phyloP scores from a whole-genome alignment of 2,888 invertebrate species.

The Heliconius ismenius region DNA sequence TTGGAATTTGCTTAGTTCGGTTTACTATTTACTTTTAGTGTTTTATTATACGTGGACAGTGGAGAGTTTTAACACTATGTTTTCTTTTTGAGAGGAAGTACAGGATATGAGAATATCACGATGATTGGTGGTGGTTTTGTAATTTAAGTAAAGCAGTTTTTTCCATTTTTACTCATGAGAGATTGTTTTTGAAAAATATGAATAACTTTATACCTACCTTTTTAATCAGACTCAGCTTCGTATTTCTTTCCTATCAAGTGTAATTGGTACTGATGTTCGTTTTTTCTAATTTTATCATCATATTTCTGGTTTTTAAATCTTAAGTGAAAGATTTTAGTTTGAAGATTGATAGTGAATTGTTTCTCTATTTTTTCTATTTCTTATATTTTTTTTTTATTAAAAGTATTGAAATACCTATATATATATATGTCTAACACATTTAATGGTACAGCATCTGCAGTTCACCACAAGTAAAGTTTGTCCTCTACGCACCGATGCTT shows the following conservation, averaged over 20 bases:
- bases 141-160: too few relatives aligned
- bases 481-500: slow-evolving; percentile 49
- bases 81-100: background rate
- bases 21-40: background rate
- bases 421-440: background rate
- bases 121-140: background rate
- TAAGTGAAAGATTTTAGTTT: background rate
- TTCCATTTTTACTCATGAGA: too few relatives aligned
- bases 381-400: background rate
- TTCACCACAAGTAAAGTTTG: slow-evolving; percentile 33
- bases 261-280: background rate
- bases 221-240: too few relatives aligned
- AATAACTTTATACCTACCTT: too few relatives aligned
- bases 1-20: background rate
- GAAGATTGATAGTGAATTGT: background rate
- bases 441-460: slow-evolving; percentile 18
- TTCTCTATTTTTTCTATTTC: background rate
- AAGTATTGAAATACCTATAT: background rate
- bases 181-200: too few relatives aligned
- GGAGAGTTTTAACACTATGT: background rate
- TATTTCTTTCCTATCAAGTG: too few relatives aligned
- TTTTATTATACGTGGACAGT: background rate
- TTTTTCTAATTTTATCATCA: background rate
- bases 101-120: background rate
- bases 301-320: background rate